Base-by-base conservation (phyloP, 2,888 invertebrate genomes). In the Therioaphis trifolii region DNA sequence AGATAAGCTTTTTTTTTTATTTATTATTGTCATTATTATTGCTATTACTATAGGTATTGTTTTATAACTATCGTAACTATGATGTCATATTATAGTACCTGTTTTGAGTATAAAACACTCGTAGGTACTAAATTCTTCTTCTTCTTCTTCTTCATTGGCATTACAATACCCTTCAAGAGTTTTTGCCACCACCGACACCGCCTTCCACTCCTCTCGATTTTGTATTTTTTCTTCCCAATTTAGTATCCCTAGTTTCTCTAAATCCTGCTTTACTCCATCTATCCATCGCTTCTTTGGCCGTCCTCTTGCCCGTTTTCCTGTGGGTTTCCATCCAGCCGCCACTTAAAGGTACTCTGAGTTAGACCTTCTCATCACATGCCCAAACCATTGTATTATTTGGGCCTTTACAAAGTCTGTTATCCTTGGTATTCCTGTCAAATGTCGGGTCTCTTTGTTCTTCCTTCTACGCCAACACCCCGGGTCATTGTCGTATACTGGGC, bases 111-210 rank as follows among this genome's bases (percentile, higher is more conserved):
- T n/a, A n/a, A n/a, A n/a, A n/a, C n/a, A n/a, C n/a, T n/a, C n/a
- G n/a, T n/a, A n/a, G n/a, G n/a, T n/a, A n/a, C n/a, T n/a, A n/a
- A n/a, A n/a, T 27, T 43, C 21, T 43, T 43, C 63, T 27, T 63
- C 27, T 66, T 66, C 7, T 35, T 66, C 66, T 66, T 66, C 29
- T 29, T 66, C 29, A 15, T 29, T 66, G 66, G 66, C 66, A 66
- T 66, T 14, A 66, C 66, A 66, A 66, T n/a, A n/a, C 27, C 29
- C 14, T 29, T 66, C 66, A 29, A 66, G 66, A 66, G 66, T 66
- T 66, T 66, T 66, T 27, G 66, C 66, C 66, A 29, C 66, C 29
- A 66, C 66, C 66, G 29, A 29, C 66, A 29, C 66, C 66, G 2
- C 66, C 66, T 66, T 66, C 66, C 29, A 66, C 7, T 66, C 29